Evolutionary conservation across 2,888 invertebrate genomes (phyloP).

Genomic region (Lymantria dispar): DNA sequence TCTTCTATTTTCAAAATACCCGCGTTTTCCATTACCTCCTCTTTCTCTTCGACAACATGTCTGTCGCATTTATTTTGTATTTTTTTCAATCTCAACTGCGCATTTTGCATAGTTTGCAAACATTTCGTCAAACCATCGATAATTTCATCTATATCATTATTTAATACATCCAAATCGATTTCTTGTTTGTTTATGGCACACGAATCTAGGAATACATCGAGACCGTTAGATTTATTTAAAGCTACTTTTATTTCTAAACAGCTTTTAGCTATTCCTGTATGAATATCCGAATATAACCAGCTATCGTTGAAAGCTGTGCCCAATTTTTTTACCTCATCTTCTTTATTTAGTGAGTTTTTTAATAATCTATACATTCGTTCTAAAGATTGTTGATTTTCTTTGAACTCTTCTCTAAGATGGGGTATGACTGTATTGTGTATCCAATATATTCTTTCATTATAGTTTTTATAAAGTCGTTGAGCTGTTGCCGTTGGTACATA

Average conservation of each 20-base stretch:
- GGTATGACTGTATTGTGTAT: conserved; percentile 56
- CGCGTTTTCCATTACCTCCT: conserved; percentile 39
- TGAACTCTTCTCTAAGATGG: conserved; percentile 50
- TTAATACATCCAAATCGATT: conserved; percentile 56
- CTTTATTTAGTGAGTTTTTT: conserved; percentile 60
- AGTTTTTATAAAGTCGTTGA: conserved; percentile 57
- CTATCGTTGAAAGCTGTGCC: conserved; percentile 52
- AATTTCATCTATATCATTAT: conserved; percentile 65
- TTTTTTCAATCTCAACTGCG: conserved; percentile 66
- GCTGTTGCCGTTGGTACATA: conserved; percentile 44
- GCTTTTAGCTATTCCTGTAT: conserved; percentile 60
- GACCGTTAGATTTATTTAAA: conserved; percentile 57
- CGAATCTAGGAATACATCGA: conserved; percentile 71
- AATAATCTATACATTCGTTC: conserved; percentile 69
- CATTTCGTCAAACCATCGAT: conserved; percentile 63
- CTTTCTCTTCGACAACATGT: conserved; percentile 23
- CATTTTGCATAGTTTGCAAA: conserved; percentile 56
- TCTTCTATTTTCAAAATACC: conserved; percentile 61
- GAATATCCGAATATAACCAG: conserved; percentile 73
- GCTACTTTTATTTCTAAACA: conserved; percentile 66
- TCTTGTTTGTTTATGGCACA: conserved; percentile 65
- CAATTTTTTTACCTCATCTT: conserved; percentile 47
- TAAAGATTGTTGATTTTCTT: conserved; percentile 53
- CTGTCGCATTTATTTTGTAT: conserved; percentile 51
- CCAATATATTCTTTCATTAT: conserved; percentile 73